Evolutionary conservation across 2,113 vertebrate species (phyloP), one percentile per base, ranked within the genome.

Genomic region (Sapajus apella): DNA sequence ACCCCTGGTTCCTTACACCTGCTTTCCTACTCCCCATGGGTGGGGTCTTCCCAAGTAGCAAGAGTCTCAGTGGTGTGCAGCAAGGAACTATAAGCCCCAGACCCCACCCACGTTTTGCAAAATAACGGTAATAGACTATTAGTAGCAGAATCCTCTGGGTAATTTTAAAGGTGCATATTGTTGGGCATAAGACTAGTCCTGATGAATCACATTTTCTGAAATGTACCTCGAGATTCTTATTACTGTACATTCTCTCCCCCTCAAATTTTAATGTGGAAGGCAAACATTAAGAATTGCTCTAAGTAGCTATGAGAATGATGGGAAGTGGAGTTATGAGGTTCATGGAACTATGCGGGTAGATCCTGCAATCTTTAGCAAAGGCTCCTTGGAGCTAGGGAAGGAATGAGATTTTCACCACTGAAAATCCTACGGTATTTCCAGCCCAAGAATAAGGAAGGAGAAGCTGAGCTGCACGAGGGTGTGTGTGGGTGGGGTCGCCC

Each of bases 401-500:
- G 43, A 94, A 85, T 45, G 82, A 40, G 27, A 75, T 64, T 85
- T 91, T 9, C 14, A 61, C 35, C 50, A 85, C 21, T 47, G 32
- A 30, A 77, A 21, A 58, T 18, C 79, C 47, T 23, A 43, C 30
- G 73, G 90, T 2, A 52, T 70, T 70, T 84, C 17, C 18, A 73
- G 10, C 11, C 45, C 23, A 66, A 84, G 64, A 85, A 37, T 40
- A 66, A 87, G n/a, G 23, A 77, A 35, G 10, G 68, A 93, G 66
- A 83, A 70, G n/a, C 52, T 16, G 32, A 61, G 43, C 56, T 58
- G 52, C 13, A 35, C 12, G 14, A 87, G 30, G 61, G 32, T 43
- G 21, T 6, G 1, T 0, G 0, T 0, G 1, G 12, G 37, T 13
- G 37, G 4, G 25, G 77, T 61, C 25, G 17, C 21, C 20, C 23